Conservation (phyloP, 2,797 vertebrate species). For the Mormyrus hasselquistii region DNA sequence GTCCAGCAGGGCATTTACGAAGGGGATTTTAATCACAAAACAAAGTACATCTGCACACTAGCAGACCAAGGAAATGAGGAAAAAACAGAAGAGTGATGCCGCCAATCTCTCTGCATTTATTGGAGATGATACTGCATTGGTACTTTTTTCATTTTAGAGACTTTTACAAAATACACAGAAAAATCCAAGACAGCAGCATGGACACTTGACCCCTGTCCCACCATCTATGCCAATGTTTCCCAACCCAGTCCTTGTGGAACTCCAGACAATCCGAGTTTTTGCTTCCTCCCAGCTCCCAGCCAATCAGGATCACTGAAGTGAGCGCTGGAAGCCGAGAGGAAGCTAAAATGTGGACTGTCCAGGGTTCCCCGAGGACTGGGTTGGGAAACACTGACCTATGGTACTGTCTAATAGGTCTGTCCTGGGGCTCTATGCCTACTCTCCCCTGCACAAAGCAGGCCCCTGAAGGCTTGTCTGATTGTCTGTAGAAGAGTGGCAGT, state of each 20-base stretch:
- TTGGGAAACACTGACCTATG: background rate
- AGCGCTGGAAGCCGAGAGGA: background rate
- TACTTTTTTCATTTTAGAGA: slow-evolving; percentile 1
- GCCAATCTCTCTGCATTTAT: slow-evolving; percentile 19
- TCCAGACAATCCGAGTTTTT: background rate
- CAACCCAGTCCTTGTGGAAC: background rate
- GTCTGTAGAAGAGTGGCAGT: background rate
- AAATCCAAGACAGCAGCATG: background rate
- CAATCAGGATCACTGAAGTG: background rate
- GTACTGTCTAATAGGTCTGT: background rate
- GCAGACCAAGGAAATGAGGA: background rate
- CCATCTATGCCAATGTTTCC: background rate
- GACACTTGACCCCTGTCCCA: background rate
- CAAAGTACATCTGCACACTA: background rate
- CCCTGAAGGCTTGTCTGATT: background rate
- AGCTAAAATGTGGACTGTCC: background rate
- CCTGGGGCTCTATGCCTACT: background rate
- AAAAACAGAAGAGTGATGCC: background rate
- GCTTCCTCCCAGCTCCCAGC: background rate
- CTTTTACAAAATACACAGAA: slow-evolving; percentile 18
- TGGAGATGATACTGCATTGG: slow-evolving; percentile 21
- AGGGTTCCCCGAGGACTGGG: background rate
- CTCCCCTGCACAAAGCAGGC: background rate
- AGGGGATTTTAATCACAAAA: slow-evolving; percentile 1
- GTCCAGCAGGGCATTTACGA: background rate